phyloP scores from a whole-genome alignment of 2,113 vertebrate species.

The Uropsilus gracilis region DNA sequence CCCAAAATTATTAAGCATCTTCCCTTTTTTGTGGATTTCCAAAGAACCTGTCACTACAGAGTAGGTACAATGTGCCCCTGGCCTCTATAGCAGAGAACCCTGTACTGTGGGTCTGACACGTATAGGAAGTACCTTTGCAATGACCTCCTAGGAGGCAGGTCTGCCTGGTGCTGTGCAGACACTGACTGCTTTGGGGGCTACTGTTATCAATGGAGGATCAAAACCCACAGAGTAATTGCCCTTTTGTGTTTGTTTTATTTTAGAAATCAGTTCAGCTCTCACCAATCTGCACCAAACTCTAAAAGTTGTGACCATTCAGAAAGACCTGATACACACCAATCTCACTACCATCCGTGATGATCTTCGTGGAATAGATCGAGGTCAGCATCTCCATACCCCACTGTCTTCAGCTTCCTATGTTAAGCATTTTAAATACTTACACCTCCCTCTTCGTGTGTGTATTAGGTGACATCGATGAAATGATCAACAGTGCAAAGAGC shows the following conservation, averaged over 20 bases:
- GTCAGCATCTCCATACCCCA: slow-evolving; percentile 76
- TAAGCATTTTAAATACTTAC: not conserved
- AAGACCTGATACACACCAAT: slow-evolving; percentile 83
- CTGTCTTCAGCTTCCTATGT: not conserved
- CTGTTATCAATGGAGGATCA: not conserved
- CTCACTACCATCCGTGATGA: slow-evolving; percentile 83
- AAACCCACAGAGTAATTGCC: not conserved
- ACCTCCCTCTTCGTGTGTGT: slow-evolving; percentile 36
- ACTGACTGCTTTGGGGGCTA: not conserved
- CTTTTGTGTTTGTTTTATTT: slow-evolving; percentile 47
- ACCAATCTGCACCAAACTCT: slow-evolving; percentile 86
- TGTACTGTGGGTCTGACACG: not conserved
- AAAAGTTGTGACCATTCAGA: slow-evolving; percentile 84
- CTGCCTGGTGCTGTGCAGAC: not conserved
- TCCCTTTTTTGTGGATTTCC: not conserved
- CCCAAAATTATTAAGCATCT: not conserved
- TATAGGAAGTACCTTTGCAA: not conserved
- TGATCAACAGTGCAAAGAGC: slow-evolving; percentile 88
- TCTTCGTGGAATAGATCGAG: slow-evolving; percentile 88
- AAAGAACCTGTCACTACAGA: not conserved
- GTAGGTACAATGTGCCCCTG: not conserved
- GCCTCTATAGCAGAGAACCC: not conserved
- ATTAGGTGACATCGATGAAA: slow-evolving; percentile 87
- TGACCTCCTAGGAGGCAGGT: not conserved
- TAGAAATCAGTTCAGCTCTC: slow-evolving; percentile 86